These are phyloP conservation scores for Lithophane semibrunnea DNA, from an alignment of 2,888 invertebrate species.

Conservation along the genomic window DNA sequence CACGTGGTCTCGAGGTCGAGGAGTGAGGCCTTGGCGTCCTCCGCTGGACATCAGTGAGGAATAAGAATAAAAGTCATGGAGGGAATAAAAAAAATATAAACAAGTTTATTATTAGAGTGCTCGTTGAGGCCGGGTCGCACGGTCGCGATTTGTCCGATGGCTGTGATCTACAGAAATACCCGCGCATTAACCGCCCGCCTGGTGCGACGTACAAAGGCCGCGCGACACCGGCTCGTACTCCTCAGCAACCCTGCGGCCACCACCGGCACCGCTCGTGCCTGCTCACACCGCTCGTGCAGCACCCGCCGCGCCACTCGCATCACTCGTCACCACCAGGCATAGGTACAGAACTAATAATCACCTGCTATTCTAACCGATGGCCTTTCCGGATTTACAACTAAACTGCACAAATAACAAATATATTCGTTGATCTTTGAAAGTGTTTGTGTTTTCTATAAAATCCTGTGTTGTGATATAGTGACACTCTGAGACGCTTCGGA, in stretches of 20 bases:
- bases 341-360: conserved; percentile 67
- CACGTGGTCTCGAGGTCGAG: conserved; percentile 87
- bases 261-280: conserved; percentile 63
- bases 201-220: conserved; percentile 81
- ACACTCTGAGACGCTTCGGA: conserved; percentile 18
- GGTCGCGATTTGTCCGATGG: conserved; percentile 89
- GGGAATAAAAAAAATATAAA: conserved; percentile 89
- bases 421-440: conserved; percentile 45
- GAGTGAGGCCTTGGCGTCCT: conserved; percentile 73
- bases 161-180: conserved; percentile 89
- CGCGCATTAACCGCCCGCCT: conserved; percentile 84
- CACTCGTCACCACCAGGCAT: conserved; percentile 55
- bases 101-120: conserved; percentile 90
- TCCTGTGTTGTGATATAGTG: conserved; percentile 62
- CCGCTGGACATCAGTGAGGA: conserved; percentile 72
- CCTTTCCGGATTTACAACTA: conserved; percentile 48
- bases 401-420: conserved; percentile 55
- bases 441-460: conserved; percentile 53
- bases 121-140: conserved; percentile 89
- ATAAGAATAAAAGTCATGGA: conserved; percentile 83
- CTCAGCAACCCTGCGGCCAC: conserved; percentile 77
- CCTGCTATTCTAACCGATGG: conserved; percentile 51
- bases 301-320: conserved; percentile 45
- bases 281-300: conserved; percentile 37
- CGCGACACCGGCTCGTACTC: conserved; percentile 78